Base-by-base conservation (phyloP, 2,888 invertebrate genomes). In the Nebria brevicollis region DNA sequence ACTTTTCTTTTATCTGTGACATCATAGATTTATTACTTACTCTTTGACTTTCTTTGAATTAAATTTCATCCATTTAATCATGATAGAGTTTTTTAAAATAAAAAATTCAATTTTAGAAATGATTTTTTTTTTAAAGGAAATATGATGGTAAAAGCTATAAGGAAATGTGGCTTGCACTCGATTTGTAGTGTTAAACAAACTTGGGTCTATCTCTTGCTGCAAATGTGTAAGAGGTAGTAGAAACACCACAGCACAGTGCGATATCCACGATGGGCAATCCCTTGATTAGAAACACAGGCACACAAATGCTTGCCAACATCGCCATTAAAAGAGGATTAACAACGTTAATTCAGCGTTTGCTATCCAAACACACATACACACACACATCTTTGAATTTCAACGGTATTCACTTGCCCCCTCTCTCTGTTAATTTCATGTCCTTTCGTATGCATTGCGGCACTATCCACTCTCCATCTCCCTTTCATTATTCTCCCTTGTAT, bases 241-340 rank as follows among this genome's bases (percentile, higher is more conserved):
- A 4, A 43, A 41, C 34, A 41, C 77, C 77, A 34, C 65, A 26
- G 10, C 13, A 41, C 41, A 34, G 54, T 54, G 7, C 4, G 54
- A 54, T 0, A 7, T 7, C 54, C 11, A 54, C 54, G 54, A 25
- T 54, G 65, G 42, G 79, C 79, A 84, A 84, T 85, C 85, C 84
- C 83, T 83, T 85, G 86, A 85, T 86, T 85, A 85, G 86, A 85
- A 85, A 85, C 85, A 85, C 85, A 80, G 80, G 80, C 80, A 80
- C 80, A 80, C 72, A 80, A 80, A 75, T 75, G 75, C 64, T 72
- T 72, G 84, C 85, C 84, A 85, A 83, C 83, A 83, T 83, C 82
- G 83, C 85, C 85, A 86, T 86, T 86, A 86, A 85, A 86, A 85
- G 83, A 83, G 85, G 86, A 86, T 86, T 86, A 85, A 83, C 75